Evolutionary conservation across 1,140 invertebrate genomes (phyloP).

Genomic region (Atta colombica): DNA sequence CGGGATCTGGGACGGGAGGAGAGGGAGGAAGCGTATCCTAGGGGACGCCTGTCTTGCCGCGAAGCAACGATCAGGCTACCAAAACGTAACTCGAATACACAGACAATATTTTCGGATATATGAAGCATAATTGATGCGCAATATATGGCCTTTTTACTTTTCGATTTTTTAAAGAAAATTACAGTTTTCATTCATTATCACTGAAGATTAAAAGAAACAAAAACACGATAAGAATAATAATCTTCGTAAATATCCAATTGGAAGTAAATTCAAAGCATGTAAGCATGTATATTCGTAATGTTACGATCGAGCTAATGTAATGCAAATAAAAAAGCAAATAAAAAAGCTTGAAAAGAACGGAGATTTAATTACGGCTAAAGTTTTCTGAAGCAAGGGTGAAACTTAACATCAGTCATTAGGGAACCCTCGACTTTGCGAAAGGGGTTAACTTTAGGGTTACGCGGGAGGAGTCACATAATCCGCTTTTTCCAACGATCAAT

Average conservation of each 20-base stretch:
- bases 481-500: constrained; percentile 40
- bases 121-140: constrained; percentile 39
- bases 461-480: constrained; percentile 27
- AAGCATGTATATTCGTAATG: neutral
- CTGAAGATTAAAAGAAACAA: neutral
- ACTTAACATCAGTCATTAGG: constrained; percentile 44
- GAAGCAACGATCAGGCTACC: constrained; percentile 70
- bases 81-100: constrained; percentile 64
- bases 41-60: constrained; percentile 78
- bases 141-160: constrained; percentile 1
- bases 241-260: neutral
- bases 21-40: constrained; percentile 79
- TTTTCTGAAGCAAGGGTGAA: constrained; percentile 47
- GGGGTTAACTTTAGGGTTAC: constrained; percentile 25
- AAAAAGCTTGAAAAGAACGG: neutral
- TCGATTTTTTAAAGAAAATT: neutral
- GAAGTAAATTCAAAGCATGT: neutral
- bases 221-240: constrained; percentile 4
- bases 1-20: constrained; percentile 78
- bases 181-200: neutral
- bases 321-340: neutral
- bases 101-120: constrained; percentile 63
- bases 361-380: constrained; percentile 48
- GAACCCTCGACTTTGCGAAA: constrained; percentile 24
- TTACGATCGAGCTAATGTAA: constrained; percentile 10